Base-by-base conservation (phyloP, 2,888 invertebrate species). In the Parthenolecanium corni region DNA sequence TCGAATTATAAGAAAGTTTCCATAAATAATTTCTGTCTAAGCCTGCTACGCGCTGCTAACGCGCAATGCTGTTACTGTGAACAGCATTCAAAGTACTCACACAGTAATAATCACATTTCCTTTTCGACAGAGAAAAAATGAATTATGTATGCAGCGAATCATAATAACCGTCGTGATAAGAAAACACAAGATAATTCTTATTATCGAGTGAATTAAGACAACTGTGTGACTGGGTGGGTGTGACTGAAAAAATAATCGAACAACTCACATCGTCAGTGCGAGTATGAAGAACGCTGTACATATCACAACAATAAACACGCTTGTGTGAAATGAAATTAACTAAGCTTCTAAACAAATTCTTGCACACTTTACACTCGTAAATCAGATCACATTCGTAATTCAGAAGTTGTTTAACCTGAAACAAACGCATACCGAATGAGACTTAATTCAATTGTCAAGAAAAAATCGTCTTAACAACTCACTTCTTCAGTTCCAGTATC, bases 271-370 rank as follows among this genome's bases (percentile, higher is more conserved):
- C 61, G 12, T 61, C 51, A 1, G 16, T 40, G 11, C 47, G 61
- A n/a, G 61, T 12, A 23, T 61, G 51, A 51, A 61, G 31, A 16
- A 40, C 40, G 31, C 61, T 61, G 40, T 61, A 61, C 38, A 61
- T 38, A 61, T 61, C 61, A 51, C 51, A 51, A 71, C 93, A 93
- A 72, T 86, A 93, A 42, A 83, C 80, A 65, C 91, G 79, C 75
- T 94, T 94, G 73, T 94, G 94, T 38, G 89, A 84, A 68, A 93
- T 81, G 71, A 92, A 89, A 75, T 93, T 92, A 16, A 85, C 84
- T 67, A 93, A 76, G 72, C 89, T 89, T 68, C 93, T 80, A 73
- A 90, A 93, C 70, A 94, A 78, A 71, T 85, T 89, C 38, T 85
- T 80, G 71, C 94, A 94, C 20, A 86, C 81, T 73, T 85, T 85